Conservation (phyloP, 2,888 invertebrate species). For the Cephus sareptanus region DNA sequence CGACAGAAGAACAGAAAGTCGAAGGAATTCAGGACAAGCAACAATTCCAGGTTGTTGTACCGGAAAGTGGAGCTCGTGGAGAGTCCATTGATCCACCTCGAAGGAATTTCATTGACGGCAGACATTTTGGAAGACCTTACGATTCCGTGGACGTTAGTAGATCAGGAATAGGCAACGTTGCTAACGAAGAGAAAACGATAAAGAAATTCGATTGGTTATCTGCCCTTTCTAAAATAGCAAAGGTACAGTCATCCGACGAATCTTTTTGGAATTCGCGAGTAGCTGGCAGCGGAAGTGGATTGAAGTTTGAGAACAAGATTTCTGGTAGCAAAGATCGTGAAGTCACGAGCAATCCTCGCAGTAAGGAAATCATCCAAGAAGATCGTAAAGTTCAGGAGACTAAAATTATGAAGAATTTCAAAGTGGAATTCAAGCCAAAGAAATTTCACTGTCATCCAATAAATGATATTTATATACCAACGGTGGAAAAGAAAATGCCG, state of each 20-base stretch:
- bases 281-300: background rate
- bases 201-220: constrained; percentile 35
- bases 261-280: background rate
- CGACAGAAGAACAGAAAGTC: background rate
- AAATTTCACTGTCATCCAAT: constrained; percentile 42
- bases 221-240: constrained; percentile 46
- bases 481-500: constrained; percentile 39
- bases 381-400: background rate
- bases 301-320: background rate
- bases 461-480: constrained; percentile 42
- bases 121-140: background rate
- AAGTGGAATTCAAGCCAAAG: constrained; percentile 11
- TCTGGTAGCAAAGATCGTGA: background rate
- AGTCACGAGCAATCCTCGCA: background rate
- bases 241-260: constrained; percentile 6
- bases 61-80: background rate
- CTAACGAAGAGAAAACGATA: constrained; percentile 10
- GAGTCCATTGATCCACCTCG: background rate
- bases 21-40: background rate
- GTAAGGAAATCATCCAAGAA: background rate
- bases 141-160: background rate
- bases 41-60: background rate
- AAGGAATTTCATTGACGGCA: background rate
- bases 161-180: background rate
- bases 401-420: background rate